phyloP scores from a whole-genome alignment of 2,888 invertebrate genomes.

The Masnerella sp. region DNA sequence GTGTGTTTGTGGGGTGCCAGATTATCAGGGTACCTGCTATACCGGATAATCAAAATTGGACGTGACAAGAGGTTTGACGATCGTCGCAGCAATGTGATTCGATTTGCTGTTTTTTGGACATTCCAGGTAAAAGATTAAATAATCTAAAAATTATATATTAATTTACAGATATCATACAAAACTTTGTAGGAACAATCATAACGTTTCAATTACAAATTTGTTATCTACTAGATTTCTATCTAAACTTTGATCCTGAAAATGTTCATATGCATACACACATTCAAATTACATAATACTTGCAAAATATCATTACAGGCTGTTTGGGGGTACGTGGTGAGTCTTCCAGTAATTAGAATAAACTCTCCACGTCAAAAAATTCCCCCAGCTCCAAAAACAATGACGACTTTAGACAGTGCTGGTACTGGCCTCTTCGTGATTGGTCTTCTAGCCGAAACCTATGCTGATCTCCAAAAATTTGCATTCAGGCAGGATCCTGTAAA shows the following conservation, averaged over 20 bases:
- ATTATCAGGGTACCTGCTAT: constrained; percentile 92
- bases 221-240: too few species aligned
- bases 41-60: constrained; percentile 92
- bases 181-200: too few species aligned
- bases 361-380: constrained; percentile 88
- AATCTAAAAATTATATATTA: background rate
- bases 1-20: constrained; percentile 93
- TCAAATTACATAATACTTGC: too few species aligned
- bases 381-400: constrained; percentile 90
- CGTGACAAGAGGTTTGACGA: constrained; percentile 95
- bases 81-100: constrained; percentile 88
- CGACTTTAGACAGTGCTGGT: constrained; percentile 91
- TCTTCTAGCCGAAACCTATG: constrained; percentile 91
- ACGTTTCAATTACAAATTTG: too few species aligned
- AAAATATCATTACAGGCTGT: constrained; percentile 87
- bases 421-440: constrained; percentile 91
- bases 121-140: constrained; percentile 83
- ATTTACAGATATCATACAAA: too few species aligned
- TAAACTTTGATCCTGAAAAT: too few species aligned
- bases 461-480: constrained; percentile 94
- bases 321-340: constrained; percentile 94
- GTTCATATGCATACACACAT: too few species aligned
- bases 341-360: constrained; percentile 94
- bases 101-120: constrained; percentile 95
- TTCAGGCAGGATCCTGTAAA: constrained; percentile 93